Evolutionary conservation across 2,113 vertebrate genomes (phyloP).

Genomic region (Nannospalax galili): DNA sequence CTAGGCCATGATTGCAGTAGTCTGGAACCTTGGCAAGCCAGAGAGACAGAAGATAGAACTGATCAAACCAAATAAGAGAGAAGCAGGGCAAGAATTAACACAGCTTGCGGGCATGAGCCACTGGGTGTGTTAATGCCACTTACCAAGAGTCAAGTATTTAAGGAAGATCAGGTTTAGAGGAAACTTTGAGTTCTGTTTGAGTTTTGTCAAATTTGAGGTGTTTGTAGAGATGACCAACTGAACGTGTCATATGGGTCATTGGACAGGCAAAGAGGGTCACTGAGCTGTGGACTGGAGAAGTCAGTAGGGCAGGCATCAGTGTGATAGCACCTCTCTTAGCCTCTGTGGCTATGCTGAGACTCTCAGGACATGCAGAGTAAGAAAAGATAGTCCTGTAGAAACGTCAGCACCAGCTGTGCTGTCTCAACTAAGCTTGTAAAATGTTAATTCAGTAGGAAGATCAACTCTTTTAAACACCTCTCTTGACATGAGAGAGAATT

Average conservation of each 20-base stretch:
- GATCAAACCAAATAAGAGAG: background rate
- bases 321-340: accelerated
- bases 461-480: constrained; percentile 24
- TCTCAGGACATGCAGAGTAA: background rate
- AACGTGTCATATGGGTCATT: too few species aligned
- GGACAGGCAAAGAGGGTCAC: background rate
- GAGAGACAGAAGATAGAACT: background rate
- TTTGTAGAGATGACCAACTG: background rate
- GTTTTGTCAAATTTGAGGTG: background rate
- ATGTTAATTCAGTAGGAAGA: background rate
- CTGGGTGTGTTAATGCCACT: background rate
- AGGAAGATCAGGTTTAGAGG: background rate
- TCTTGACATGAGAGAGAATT: constrained; percentile 58
- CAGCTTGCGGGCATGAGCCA: background rate
- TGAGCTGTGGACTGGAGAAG: background rate
- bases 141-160: background rate
- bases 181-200: background rate
- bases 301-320: background rate
- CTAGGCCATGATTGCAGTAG: too few species aligned
- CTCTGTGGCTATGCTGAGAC: background rate
- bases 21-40: background rate
- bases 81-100: background rate
- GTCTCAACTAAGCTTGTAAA: background rate
- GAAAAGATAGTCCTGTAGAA: background rate
- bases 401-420: background rate